These are phyloP conservation scores for Pangasius larnaudii DNA, from an alignment of 2,797 vertebrate genomes.

Conservation along the genomic window DNA sequence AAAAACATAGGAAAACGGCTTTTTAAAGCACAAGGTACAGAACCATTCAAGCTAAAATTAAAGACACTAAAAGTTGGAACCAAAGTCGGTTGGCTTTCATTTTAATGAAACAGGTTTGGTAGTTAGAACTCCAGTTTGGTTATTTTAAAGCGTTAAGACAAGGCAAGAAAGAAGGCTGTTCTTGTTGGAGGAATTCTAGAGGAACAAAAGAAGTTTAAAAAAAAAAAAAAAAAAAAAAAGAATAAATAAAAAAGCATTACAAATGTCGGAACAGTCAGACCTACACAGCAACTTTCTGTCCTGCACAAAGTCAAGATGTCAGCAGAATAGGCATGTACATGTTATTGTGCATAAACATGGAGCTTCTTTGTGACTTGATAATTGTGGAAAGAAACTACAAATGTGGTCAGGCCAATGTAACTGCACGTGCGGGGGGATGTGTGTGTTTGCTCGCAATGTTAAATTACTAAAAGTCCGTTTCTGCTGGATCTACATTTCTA, in stretches of 20 bases:
- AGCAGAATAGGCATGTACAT: constrained; percentile 79
- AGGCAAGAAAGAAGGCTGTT: constrained; percentile 98
- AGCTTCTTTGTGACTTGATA: constrained; percentile 75
- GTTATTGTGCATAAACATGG: constrained; percentile 81
- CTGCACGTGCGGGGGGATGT: constrained; percentile 31
- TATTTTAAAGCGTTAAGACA: constrained; percentile 99
- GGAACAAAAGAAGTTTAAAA: constrained; percentile 78
- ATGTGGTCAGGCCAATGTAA: constrained; percentile 55
- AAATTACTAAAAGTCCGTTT: constrained; percentile 38
- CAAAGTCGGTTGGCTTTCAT: constrained; percentile 92
- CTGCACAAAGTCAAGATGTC: constrained; percentile 88
- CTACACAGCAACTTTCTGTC: constrained; percentile 88
- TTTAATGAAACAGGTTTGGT: constrained; percentile 93
- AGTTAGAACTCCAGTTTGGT: constrained; percentile 96
- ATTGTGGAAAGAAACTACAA: constrained; percentile 75
- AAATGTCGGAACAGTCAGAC: constrained; percentile 86
- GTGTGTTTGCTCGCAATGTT: constrained; percentile 19
- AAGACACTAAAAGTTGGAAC: constrained; percentile 95
- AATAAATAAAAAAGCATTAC: constrained; percentile 56
- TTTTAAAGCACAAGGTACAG: constrained; percentile 95
- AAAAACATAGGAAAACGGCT: constrained; percentile 77
- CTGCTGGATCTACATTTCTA: constrained; percentile 71
- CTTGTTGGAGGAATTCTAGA: constrained; percentile 88
- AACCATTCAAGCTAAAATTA: constrained; percentile 93
- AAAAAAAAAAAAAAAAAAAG: constrained; percentile 63